These are phyloP conservation scores for Carollia perspicillata DNA, from an alignment of 2,113 vertebrate genomes.

Conservation along the genomic window DNA sequence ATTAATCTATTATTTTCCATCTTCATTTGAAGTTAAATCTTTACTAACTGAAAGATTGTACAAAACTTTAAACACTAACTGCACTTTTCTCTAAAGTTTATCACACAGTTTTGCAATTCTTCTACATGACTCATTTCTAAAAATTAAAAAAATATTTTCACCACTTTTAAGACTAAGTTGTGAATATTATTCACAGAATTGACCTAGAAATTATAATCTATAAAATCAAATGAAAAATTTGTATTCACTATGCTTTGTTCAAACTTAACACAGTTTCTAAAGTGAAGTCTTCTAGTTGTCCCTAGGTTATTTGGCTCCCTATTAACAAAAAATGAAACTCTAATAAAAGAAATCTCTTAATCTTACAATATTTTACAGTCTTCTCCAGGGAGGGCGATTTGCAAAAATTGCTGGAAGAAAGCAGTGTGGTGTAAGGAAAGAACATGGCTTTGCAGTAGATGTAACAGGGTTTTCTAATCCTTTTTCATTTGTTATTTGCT, in stretches of 20 bases:
- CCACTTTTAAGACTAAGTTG: neutral
- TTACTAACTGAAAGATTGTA: neutral
- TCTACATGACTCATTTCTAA: slow-evolving; percentile 4
- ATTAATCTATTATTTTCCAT: neutral
- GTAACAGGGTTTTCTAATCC: neutral
- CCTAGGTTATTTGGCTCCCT: neutral
- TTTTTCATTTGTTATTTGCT: neutral
- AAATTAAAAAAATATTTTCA: slow-evolving; percentile 41
- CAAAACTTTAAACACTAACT: neutral
- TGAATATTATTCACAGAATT: neutral
- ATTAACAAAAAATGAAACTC: neutral
- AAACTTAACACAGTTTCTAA: neutral
- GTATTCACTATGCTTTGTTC: neutral
- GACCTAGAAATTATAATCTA: slow-evolving; percentile 31
- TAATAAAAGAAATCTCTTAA: slow-evolving; percentile 40
- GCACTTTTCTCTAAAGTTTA: slow-evolving; percentile 41
- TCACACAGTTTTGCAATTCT: neutral
- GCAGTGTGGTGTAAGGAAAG: neutral
- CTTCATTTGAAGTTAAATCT: neutral
- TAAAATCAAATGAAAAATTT: slow-evolving; percentile 26
- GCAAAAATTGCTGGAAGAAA: slow-evolving; percentile 14
- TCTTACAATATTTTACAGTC: slow-evolving; percentile 6
- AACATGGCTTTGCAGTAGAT: neutral
- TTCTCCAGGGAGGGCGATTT: slow-evolving; percentile 20
- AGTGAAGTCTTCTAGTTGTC: neutral